phyloP scores from a whole-genome alignment of 2,888 invertebrate species.

The Drosophila maculinotata region DNA sequence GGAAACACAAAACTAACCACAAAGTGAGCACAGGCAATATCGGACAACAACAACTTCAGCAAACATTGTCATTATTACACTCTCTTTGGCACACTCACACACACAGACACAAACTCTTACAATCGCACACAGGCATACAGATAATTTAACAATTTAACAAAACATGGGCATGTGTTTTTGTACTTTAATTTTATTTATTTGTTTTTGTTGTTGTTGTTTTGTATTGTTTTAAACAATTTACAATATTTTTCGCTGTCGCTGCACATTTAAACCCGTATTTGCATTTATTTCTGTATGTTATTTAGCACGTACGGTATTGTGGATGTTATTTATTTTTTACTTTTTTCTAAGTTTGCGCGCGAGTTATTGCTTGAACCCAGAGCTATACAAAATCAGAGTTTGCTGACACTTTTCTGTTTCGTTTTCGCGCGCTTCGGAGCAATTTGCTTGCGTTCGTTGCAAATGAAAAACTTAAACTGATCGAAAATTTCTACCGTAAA shows the following conservation, averaged over 20 bases:
- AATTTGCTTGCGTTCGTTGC: conserved; percentile 82
- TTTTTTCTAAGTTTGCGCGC: conserved; percentile 49
- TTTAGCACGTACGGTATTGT: conserved; percentile 41
- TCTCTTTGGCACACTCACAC: conserved; percentile 9
- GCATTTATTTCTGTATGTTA: conserved; percentile 40
- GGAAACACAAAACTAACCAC: conserved; percentile 39
- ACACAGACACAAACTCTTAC: conserved; percentile 20
- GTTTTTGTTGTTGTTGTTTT: conserved; percentile 24
- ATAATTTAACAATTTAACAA: conserved; percentile 53
- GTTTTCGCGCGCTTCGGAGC: conserved; percentile 60
- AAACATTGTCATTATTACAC: conserved; percentile 40
- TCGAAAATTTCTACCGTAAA: conserved; percentile 84
- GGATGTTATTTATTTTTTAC: conserved; percentile 2
- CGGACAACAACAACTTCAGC: conserved; percentile 37
- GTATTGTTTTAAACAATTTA: conserved; percentile 54
- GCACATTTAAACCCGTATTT: conserved; percentile 63
- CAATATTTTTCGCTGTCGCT: conserved; percentile 53
- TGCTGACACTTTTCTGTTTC: conserved; percentile 48
- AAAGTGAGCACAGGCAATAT: conserved; percentile 48
- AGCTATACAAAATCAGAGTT: conserved; percentile 37
- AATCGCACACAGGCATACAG: conserved; percentile 22
- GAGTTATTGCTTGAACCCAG: conserved; percentile 40
- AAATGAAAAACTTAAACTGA: conserved; percentile 85
- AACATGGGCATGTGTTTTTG: conserved; percentile 46
- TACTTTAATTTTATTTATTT: conserved; percentile 34